These are phyloP conservation scores for Aurelia aurita DNA, from an alignment of 30 jellyfish, hydroid and myxozoan genomes.

Conservation along the genomic window DNA sequence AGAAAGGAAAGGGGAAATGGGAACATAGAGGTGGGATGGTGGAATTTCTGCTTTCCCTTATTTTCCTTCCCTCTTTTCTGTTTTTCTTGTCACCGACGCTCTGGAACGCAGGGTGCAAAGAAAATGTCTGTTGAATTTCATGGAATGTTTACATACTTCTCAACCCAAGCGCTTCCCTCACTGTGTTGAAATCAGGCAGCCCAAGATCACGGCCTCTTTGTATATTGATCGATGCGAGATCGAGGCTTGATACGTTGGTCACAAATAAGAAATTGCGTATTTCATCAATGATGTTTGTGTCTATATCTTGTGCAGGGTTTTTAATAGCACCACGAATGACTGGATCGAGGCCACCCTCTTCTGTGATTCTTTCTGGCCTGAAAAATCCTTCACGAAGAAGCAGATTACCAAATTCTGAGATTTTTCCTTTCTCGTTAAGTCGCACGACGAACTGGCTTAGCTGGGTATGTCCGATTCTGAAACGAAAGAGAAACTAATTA, in stretches of 20 bases:
- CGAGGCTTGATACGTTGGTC: slow-evolving; percentile 75
- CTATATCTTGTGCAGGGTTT: slow-evolving; percentile 84
- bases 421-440: slow-evolving; percentile 52
- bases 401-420: slow-evolving; percentile 65
- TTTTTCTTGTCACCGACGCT: too few relatives aligned
- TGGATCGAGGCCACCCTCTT: slow-evolving; percentile 88
- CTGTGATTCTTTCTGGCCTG: slow-evolving; percentile 66
- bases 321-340: slow-evolving; percentile 63
- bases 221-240: slow-evolving; percentile 73
- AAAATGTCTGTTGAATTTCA: too few relatives aligned
- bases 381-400: slow-evolving; percentile 75
- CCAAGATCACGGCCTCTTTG: slow-evolving; percentile 90
- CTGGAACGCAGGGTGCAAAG: too few relatives aligned
- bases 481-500: not conserved
- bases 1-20: too few relatives aligned
- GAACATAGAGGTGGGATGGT: too few relatives aligned
- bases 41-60: too few relatives aligned
- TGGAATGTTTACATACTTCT: slow-evolving; percentile 19
- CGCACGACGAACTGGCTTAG: slow-evolving; percentile 63
- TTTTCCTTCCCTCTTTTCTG: too few relatives aligned
- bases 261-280: slow-evolving; percentile 72
- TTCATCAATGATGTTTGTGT: slow-evolving; percentile 75
- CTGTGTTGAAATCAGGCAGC: slow-evolving; percentile 79
- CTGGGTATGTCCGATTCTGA: slow-evolving; percentile 84
- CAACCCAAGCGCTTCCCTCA: slow-evolving; percentile 52